Base-by-base conservation (phyloP, 2,113 vertebrate genomes). In the Dasyornis broadbenti region DNA sequence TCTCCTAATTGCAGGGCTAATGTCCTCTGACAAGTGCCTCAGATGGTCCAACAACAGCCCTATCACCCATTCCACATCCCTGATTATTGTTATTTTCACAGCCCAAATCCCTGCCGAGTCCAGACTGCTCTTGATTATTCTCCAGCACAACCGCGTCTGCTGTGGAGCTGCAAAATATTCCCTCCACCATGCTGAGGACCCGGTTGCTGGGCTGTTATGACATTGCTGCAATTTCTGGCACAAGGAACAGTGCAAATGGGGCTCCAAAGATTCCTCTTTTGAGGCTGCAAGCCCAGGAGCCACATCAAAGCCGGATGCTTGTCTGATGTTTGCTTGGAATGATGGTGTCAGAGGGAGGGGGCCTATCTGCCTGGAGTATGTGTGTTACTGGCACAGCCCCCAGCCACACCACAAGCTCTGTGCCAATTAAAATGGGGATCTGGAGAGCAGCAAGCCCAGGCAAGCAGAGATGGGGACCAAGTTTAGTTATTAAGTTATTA, bases 321-420 rank as follows among this genome's bases (percentile, higher is more conserved):
- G 88, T 92, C 76, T 94, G 92, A 96, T 96, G 95, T 93, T 92
- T 76, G 92, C 92, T 81, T 79, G 93, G 95, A 95, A 81, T 49
- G 60, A 40, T 44, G 60, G 56, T 69, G 76, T 71, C 11, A 22
- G 92, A 89, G 86, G 66, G 79, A 90, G 79, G 81, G 78, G 76
- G 78, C 66, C 52, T 76, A 47, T 94, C 92, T 90, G 92, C 87
- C 79, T 68, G 94, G 94, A 83, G 72, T 82, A 86, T 86, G 93
- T 71, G 87, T 84, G 73, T 42, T 91, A 53, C 26, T 75, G 84
- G 91, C 94, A 96, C 75, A 63, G 90, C 95, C 93, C 69, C 86
- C 60, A 73, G 90, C 85, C 90, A 66, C 7, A 37, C 76, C 93
- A 76, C 87, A 82, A 61, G 91, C 87, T 93, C 79, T 19, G 60